Evolutionary conservation across 2,888 invertebrate genomes (phyloP).

Genomic region (Mylabris sibirica): DNA sequence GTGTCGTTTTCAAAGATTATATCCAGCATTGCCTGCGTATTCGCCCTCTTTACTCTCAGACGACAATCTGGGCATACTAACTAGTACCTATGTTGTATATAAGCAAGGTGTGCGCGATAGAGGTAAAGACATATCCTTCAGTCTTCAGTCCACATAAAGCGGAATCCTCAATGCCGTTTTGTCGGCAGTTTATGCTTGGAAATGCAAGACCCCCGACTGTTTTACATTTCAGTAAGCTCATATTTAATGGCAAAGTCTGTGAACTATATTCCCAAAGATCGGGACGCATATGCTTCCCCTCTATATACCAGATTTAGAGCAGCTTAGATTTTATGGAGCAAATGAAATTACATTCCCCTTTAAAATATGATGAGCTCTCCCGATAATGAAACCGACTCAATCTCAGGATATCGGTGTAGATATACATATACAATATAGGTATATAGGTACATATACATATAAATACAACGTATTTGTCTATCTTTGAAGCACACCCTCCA

Average conservation of each 20-base stretch:
- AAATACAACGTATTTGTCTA: conserved; percentile 17
- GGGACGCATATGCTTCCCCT: conserved; percentile 60
- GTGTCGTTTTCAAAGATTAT: conserved; percentile 56
- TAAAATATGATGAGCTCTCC: conserved; percentile 64
- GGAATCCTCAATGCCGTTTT: conserved; percentile 61
- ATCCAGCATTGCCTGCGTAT: conserved; percentile 44
- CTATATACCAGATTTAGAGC: conserved; percentile 61
- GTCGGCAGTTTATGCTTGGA: conserved; percentile 63
- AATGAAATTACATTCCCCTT: conserved; percentile 64
- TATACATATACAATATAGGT: not conserved
- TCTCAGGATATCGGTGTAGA: conserved; percentile 45
- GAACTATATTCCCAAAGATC: conserved; percentile 59
- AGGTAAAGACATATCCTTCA: conserved; percentile 50
- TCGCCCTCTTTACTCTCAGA: conserved; percentile 36
- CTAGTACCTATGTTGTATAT: too few relatives aligned
- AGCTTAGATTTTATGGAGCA: conserved; percentile 64
- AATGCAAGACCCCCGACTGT: conserved; percentile 63
- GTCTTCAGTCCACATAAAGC: conserved; percentile 60
- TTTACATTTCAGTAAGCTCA: conserved; percentile 65
- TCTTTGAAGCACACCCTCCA: conserved; percentile 21
- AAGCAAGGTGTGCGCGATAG: conserved; percentile 45
- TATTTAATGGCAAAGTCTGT: conserved; percentile 62
- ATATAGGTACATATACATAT: not conserved
- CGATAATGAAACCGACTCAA: conserved; percentile 63
- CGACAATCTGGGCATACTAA: conserved; percentile 52